These are phyloP conservation scores for Melanotaenia duboulayi DNA, from an alignment of 2,113 vertebrate species.

Conservation along the genomic window DNA sequence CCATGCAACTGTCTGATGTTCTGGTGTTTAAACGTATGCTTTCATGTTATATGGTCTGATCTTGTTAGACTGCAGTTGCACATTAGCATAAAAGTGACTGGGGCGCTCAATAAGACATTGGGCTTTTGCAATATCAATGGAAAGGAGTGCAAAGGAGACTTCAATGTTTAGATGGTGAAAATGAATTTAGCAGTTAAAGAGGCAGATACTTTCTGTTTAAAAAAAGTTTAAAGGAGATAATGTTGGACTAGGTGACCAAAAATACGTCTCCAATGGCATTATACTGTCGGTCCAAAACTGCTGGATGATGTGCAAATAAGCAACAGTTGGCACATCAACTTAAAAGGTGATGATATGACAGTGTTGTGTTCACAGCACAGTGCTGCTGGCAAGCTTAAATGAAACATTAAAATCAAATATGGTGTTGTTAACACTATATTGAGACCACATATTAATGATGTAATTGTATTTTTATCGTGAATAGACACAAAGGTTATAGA, in stretches of 20 bases:
- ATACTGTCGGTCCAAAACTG: not conserved
- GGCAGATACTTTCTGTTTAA: not conserved
- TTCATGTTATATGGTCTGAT: not conserved
- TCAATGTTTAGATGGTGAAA: not conserved
- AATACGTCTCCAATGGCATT: not conserved
- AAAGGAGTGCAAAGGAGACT: not conserved
- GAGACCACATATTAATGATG: not conserved
- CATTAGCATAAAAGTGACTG: not conserved
- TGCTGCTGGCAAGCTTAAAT: conserved; percentile 3
- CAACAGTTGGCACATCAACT: not conserved
- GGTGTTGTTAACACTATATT: conserved; percentile 1
- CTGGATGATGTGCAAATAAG: conserved; percentile 1
- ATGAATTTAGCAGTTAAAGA: not conserved
- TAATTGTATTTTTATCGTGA: conserved; percentile 21
- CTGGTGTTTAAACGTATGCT: not conserved
- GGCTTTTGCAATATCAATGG: no score
- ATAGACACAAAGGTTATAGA: conserved; percentile 20
- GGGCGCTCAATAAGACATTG: not conserved
- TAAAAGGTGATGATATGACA: conserved; percentile 2
- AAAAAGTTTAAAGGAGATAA: not conserved
- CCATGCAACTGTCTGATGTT: no score
- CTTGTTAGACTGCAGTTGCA: not conserved
- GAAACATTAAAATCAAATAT: conserved; percentile 3
- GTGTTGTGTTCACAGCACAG: not conserved
- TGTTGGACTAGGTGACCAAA: not conserved